Evolutionary conservation across 2,797 vertebrate genomes (phyloP).

Genomic region (Characodon lateralis): DNA sequence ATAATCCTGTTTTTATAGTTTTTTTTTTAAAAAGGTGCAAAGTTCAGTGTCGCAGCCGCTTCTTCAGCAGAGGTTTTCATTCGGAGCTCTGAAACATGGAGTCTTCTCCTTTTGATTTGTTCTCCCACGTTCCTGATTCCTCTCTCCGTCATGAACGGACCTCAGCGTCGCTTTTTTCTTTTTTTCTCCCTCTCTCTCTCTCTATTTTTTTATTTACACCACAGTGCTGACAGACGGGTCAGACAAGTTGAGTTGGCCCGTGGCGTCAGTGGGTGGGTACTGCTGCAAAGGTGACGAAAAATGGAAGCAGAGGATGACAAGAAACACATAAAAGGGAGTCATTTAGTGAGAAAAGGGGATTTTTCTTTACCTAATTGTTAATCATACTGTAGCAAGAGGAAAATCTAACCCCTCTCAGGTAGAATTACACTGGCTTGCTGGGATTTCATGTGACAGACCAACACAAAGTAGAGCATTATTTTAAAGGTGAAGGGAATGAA

Average conservation of each 20-base stretch:
- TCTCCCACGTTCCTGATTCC: constrained; percentile 50
- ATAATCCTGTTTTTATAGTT: not conserved
- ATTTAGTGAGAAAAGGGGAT: constrained; percentile 23
- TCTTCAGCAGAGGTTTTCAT: constrained; percentile 45
- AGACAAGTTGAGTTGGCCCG: constrained; percentile 98
- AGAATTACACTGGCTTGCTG: not conserved
- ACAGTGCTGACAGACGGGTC: constrained; percentile 99
- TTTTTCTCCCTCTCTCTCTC: not conserved
- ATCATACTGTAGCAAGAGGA: not conserved
- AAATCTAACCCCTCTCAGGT: not conserved
- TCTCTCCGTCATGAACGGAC: constrained; percentile 58
- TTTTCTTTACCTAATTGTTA: not conserved
- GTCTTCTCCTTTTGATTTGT: constrained; percentile 24
- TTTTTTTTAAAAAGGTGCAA: constrained; percentile 58
- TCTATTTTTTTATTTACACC: constrained; percentile 80
- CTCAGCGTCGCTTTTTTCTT: constrained; percentile 41
- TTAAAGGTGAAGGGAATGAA: not conserved
- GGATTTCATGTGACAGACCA: not conserved
- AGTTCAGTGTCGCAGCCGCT: constrained; percentile 54
- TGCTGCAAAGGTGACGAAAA: constrained; percentile 88
- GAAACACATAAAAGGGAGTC: constrained; percentile 51
- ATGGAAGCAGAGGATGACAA: constrained; percentile 28
- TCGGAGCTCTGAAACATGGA: constrained; percentile 37
- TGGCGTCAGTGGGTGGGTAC: constrained; percentile 97
- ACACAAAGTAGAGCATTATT: not conserved